Evolutionary conservation across 2,888 invertebrate species (phyloP), one percentile per base, ranked within the genome.

Genomic region (Myopa testacea): DNA sequence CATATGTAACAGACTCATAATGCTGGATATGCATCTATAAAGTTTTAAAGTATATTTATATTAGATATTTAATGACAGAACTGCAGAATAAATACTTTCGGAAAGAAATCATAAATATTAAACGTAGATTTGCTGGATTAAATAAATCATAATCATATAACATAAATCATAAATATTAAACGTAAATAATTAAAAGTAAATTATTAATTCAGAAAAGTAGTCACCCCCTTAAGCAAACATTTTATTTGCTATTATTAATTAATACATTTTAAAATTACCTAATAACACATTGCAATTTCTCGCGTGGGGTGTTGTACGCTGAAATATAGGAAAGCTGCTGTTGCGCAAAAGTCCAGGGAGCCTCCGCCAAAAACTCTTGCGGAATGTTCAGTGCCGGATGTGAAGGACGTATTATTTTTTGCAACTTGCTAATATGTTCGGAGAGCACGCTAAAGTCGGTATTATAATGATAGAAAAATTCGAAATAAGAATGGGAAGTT

Each of bases 321-420:
- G 96, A 94, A 87, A 98, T 94, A 82, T 96, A 94, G 60, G 93
- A 92, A 76, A 99, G 92, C 86, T 96, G 96, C 73, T 95, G 93
- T 90, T 98, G 98, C 63, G 98, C 98, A 85, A 97, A 96, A 52
- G 96, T 94, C 98, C 96, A 99, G 19, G 98, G 98, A 86, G 96
- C 97, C 86, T 98, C 98, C 86, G 95, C 94, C 86, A 95, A 93
- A 87, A 94, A 94, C 83, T 94, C 92, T 89, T 95, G 94, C 55
- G 95, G 95, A 83, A 97, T 95, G 85, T 93, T 91, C 78, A 96
- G 90, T 87, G 96, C 95, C 84, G 94, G 93, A 89, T 97, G 96
- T 79, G 93, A 92, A 5, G 96, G 96, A 26, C 94, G 93, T 62
- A 97, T 93, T 4, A 93, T 90, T 78, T 91, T 91, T 40, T 94